Percentiles rank a stretch among this genome's conserved stretches.
Conservation (phyloP, 2,797 vertebrate species). For the Leptodactylus fallax region DNA sequence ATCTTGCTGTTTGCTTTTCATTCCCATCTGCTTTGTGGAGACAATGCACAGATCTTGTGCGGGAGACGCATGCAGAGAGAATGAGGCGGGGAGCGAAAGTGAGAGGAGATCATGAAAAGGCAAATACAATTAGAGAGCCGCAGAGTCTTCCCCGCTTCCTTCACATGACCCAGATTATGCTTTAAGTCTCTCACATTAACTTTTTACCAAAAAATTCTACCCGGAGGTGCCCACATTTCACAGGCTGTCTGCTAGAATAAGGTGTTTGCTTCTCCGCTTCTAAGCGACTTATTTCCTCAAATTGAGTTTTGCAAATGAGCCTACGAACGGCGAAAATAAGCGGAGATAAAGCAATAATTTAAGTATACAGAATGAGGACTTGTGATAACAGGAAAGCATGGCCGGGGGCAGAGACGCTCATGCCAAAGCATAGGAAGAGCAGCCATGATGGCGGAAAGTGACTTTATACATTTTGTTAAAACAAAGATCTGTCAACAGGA, state of each 20-base stretch:
- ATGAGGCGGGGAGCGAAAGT: constrained; percentile 3
- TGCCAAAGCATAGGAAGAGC: neutral
- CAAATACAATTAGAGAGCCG: constrained; percentile 28
- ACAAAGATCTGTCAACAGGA: neutral
- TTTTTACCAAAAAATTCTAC: constrained; percentile 21
- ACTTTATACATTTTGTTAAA: neutral
- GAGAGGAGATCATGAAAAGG: constrained; percentile 36
- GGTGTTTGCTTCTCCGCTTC: neutral
- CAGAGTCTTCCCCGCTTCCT: neutral
- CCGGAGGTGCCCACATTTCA: neutral
- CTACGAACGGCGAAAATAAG: constrained; percentile 6
- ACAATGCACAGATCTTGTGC: constrained; percentile 55
- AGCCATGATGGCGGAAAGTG: neutral
- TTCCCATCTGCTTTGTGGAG: constrained; percentile 57
- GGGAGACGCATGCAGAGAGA: constrained; percentile 32
- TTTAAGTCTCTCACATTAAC: constrained; percentile 34
- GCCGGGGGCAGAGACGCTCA: neutral
- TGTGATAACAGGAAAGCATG: neutral
- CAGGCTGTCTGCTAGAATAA: constrained; percentile 16
- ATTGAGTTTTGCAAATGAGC: constrained; percentile 12
- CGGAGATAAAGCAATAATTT: constrained; percentile 6
- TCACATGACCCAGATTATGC: constrained; percentile 39
- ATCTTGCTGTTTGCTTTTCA: constrained; percentile 58
- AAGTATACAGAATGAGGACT: neutral
- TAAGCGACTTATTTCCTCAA: constrained; percentile 14